Percentiles rank a stretch among this genome's conserved stretches.
These are phyloP conservation scores for Metalampra italica DNA, from an alignment of 2,888 invertebrate genomes.

Conservation along the genomic window DNA sequence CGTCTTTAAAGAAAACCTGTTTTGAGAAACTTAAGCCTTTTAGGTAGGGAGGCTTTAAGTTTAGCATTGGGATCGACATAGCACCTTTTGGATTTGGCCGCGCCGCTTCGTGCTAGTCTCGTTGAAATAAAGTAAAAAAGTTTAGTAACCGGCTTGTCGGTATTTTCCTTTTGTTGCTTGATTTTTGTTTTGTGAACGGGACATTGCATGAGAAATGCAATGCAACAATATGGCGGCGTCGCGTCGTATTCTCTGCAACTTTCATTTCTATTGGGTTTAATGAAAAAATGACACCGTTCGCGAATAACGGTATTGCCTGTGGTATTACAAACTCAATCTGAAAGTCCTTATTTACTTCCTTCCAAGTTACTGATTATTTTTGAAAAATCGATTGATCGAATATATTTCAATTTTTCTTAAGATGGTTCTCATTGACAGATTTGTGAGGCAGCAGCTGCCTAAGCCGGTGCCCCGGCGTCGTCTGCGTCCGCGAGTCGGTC, in stretches of 20 bases:
- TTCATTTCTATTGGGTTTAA: slow-evolving; percentile 39
- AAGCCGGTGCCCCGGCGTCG: slow-evolving; percentile 14
- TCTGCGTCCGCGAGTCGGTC: slow-evolving; percentile 41
- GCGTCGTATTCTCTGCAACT: slow-evolving; percentile 42
- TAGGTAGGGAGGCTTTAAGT: slow-evolving; percentile 67
- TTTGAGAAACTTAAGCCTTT: slow-evolving; percentile 76
- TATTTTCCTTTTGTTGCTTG: slow-evolving; percentile 72
- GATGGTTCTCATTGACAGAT: background rate
- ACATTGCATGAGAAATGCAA: slow-evolving; percentile 76
- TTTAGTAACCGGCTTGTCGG: slow-evolving; percentile 76
- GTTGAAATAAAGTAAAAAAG: slow-evolving; percentile 74
- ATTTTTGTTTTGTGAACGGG: slow-evolving; percentile 74
- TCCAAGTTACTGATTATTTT: too few species aligned
- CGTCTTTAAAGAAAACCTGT: slow-evolving; percentile 75
- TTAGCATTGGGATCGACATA: slow-evolving; percentile 56
- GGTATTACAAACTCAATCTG: too few species aligned
- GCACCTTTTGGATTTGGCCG: slow-evolving; percentile 47
- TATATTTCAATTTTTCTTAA: background rate
- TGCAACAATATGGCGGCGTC: slow-evolving; percentile 71
- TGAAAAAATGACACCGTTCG: slow-evolving; percentile 13
- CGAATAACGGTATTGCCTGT: too few species aligned
- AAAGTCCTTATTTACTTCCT: too few species aligned
- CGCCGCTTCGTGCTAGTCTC: slow-evolving; percentile 39
- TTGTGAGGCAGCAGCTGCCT: slow-evolving; percentile 2
- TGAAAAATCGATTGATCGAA: background rate